A percentile compares a stretch with the other conserved stretches of the same genome.
Conservation (phyloP, 2,888 invertebrate species). For the Ceraclea dissimilis region DNA sequence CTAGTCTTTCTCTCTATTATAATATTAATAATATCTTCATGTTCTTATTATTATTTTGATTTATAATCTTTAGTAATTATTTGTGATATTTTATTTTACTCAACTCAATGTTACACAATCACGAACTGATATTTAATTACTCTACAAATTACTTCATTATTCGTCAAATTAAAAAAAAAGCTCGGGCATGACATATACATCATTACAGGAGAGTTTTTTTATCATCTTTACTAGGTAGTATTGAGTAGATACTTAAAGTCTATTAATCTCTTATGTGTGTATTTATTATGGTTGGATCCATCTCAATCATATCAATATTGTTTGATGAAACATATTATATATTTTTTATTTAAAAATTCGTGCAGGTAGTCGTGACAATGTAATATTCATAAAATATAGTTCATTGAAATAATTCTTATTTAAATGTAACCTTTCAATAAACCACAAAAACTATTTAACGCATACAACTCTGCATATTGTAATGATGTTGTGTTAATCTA, state of each 20-base stretch:
- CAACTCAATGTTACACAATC: constrained; percentile 13
- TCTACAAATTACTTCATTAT: constrained; percentile 19
- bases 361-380: background rate
- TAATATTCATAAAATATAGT: constrained; percentile 2
- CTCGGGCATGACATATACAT: constrained; percentile 5
- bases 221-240: too few species aligned
- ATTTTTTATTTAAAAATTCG: background rate
- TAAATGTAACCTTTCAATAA: background rate
- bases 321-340: too few species aligned
- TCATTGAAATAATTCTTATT: background rate
- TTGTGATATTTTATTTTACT: constrained; percentile 7
- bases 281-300: too few species aligned
- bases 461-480: background rate
- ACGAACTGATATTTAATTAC: constrained; percentile 17
- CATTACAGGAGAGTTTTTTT: constrained; percentile 2
- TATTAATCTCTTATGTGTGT: too few species aligned
- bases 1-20: too few species aligned
- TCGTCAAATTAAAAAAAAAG: constrained; percentile 6
- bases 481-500: too few species aligned
- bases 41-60: background rate
- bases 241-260: too few species aligned
- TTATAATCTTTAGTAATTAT: background rate
- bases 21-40: background rate
- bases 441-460: constrained; percentile 2
- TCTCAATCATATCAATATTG: too few species aligned